Percentiles rank a stretch among this genome's conserved stretches.
These are phyloP conservation scores for Lepidocolaptes lacrymiger DNA, from an alignment of 2,797 vertebrate species.

Conservation along the genomic window DNA sequence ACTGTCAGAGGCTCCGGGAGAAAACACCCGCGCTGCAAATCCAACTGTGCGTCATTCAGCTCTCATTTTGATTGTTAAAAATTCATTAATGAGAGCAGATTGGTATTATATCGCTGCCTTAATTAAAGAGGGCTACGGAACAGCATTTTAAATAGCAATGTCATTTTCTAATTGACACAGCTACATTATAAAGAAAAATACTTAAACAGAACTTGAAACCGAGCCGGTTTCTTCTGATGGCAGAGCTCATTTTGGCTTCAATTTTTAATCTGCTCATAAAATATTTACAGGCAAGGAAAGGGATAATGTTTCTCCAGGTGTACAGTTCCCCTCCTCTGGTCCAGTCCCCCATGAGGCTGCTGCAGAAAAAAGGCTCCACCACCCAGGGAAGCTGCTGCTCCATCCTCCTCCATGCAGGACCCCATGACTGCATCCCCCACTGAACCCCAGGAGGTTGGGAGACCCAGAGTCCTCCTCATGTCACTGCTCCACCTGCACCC, in stretches of 20 bases:
- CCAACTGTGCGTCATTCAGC: background rate
- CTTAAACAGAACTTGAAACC: conserved; percentile 62
- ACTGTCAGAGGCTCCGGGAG: background rate
- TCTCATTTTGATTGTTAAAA: conserved; percentile 66
- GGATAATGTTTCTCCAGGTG: conserved; percentile 73
- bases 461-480: background rate
- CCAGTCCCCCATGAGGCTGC: background rate
- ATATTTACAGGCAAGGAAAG: conserved; percentile 71
- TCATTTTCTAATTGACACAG: conserved; percentile 75
- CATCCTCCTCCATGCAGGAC: background rate
- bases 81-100: conserved; percentile 73
- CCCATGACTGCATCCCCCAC: background rate
- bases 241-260: conserved; percentile 61
- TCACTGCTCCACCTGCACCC: background rate
- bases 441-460: background rate
- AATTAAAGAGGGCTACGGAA: conserved; percentile 73
- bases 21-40: background rate
- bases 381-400: background rate
- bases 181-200: conserved; percentile 73
- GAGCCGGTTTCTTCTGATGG: conserved; percentile 31
- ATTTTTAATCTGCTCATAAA: conserved; percentile 79
- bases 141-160: conserved; percentile 72
- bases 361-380: background rate
- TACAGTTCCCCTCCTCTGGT: background rate
- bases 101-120: conserved; percentile 69